Conservation (phyloP, 53 echinoderm and acorn worm species). For the Pentamera pediparva region DNA sequence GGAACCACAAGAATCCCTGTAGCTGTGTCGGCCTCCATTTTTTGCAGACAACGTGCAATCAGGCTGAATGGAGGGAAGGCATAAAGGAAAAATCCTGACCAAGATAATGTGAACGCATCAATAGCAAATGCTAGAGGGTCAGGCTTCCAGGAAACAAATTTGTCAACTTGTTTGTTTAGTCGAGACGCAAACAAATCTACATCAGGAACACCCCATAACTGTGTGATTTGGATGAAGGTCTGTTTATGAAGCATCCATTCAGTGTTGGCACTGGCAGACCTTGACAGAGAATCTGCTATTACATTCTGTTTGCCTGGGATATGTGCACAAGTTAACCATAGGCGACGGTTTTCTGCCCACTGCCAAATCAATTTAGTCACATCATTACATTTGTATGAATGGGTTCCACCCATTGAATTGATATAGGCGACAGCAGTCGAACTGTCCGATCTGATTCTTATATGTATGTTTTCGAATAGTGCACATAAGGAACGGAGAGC, state of each 20-base stretch:
- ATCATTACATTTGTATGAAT: too few species aligned
- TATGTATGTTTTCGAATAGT: neutral
- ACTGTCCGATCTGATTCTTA: neutral
- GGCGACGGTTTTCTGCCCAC: neutral
- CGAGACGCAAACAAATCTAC: constrained; percentile 11
- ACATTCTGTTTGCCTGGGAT: neutral
- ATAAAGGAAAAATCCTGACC: neutral
- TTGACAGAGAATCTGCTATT: constrained; percentile 17
- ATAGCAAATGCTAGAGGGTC: constrained; percentile 1
- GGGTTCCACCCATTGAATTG: neutral
- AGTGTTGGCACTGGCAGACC: constrained; percentile 15
- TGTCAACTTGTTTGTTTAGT: constrained; percentile 1
- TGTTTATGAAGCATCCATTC: constrained; percentile 32
- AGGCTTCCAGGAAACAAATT: constrained; percentile 7
- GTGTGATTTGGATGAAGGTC: neutral
- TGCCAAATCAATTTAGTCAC: neutral
- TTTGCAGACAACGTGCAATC: constrained; percentile 3
- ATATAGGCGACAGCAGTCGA: neutral
- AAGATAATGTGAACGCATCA: constrained; percentile 8
- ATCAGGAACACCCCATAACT: neutral
- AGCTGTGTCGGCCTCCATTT: neutral
- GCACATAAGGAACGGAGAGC: neutral
- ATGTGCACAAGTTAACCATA: constrained; percentile 2
- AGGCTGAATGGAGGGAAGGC: constrained; percentile 29
- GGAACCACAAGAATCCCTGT: constrained; percentile 13